These are phyloP conservation scores for Zygaena filipendulae DNA, from an alignment of 2,888 invertebrate species.

Conservation along the genomic window DNA sequence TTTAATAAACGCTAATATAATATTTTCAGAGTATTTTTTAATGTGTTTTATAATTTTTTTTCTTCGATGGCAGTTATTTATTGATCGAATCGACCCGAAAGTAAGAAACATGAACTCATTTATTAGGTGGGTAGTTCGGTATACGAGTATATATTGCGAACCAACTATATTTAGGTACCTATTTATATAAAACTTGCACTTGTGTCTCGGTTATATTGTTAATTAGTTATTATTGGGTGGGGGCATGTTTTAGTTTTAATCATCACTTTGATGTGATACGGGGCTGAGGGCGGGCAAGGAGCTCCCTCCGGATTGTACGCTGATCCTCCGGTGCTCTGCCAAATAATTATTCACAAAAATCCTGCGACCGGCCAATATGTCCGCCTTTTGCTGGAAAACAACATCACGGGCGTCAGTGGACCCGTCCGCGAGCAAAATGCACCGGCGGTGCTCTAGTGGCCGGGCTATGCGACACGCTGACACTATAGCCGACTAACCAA, in stretches of 20 bases:
- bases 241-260: conserved; percentile 44
- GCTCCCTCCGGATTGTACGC: conserved; percentile 65
- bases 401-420: conserved; percentile 50
- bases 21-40: too few relatives aligned
- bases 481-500: conserved; percentile 38
- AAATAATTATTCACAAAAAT: conserved; percentile 71
- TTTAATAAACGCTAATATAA: too few relatives aligned
- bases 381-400: conserved; percentile 70
- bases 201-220: conserved; percentile 17
- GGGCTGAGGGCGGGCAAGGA: conserved; percentile 64
- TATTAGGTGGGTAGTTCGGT: too few relatives aligned
- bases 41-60: too few relatives aligned
- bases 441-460: conserved; percentile 14
- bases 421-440: conserved; percentile 21
- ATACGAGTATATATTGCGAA: too few relatives aligned
- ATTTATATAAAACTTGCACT: too few relatives aligned
- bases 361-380: conserved; percentile 68
- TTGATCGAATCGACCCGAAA: too few relatives aligned
- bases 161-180: too few relatives aligned
- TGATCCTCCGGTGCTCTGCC: conserved; percentile 69
- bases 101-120: too few relatives aligned
- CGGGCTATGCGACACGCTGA: conserved; percentile 8
- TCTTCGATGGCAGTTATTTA: too few relatives aligned
- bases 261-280: conserved; percentile 64
- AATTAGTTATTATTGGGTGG: too few relatives aligned